These are phyloP conservation scores for Coregonus ussuriensis DNA, from an alignment of 2,797 vertebrate genomes.

Conservation along the genomic window DNA sequence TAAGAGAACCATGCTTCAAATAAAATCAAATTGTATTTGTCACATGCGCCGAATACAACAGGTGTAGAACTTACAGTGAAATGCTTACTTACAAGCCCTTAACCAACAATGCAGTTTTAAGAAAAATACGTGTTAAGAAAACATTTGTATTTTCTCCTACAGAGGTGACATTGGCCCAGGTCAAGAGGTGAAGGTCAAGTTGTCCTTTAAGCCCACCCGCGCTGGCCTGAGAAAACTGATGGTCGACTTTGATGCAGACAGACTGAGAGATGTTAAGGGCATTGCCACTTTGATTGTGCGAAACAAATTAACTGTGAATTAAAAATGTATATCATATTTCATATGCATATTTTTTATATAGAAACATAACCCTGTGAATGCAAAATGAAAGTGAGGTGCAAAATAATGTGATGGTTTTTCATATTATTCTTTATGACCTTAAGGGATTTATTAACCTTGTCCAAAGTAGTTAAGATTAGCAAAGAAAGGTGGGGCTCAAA, in stretches of 20 bases:
- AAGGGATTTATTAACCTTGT: neutral
- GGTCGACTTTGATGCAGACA: slow-evolving; percentile 79
- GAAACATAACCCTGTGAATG: neutral
- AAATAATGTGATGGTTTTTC: neutral
- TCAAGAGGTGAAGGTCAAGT: slow-evolving; percentile 58
- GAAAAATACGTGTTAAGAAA: neutral
- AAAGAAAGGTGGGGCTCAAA: neutral
- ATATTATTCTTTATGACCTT: neutral
- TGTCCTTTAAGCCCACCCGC: slow-evolving; percentile 68
- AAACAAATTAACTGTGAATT: slow-evolving; percentile 15
- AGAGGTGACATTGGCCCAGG: slow-evolving; percentile 68
- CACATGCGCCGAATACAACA: no score
- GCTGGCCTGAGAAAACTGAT: slow-evolving; percentile 72
- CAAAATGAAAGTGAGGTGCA: neutral
- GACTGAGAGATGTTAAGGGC: slow-evolving; percentile 77
- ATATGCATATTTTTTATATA: neutral
- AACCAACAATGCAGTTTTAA: neutral
- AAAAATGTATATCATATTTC: neutral
- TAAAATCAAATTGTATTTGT: no score
- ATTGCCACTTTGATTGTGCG: slow-evolving; percentile 67
- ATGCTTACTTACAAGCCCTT: no score
- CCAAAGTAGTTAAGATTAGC: neutral
- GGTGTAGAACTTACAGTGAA: no score
- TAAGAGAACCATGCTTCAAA: neutral
- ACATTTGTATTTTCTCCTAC: slow-evolving; percentile 21